Base-by-base conservation (phyloP, 2,888 invertebrate species). In the Diplazon laetatorius region DNA sequence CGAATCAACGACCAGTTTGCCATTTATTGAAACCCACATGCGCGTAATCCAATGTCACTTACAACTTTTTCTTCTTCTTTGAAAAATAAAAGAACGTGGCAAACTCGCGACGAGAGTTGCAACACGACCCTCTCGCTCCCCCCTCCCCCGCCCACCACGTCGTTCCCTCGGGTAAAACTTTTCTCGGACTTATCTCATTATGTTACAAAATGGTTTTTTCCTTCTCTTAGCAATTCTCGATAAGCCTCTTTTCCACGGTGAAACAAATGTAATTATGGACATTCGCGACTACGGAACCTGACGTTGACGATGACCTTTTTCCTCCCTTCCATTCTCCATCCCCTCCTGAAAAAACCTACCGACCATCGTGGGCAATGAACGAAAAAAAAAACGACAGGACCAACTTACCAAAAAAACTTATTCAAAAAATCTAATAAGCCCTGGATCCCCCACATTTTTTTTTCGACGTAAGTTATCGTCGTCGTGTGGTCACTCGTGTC, bases 121-220 rank as follows among this genome's bases (percentile, higher is more conserved):
- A 9, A 16, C 30, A 35, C 5, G 14, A 14, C n/a, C n/a, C n/a
- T n/a, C n/a, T n/a, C n/a, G n/a, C n/a, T n/a, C n/a, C n/a, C n/a
- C n/a, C n/a, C n/a, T n/a, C n/a, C n/a, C n/a, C n/a, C n/a, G n/a
- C n/a, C n/a, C n/a, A n/a, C n/a, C n/a, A n/a, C n/a, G n/a, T n/a
- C n/a, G 20, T 37, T 37, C n/a, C 39, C n/a, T 39, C 30, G 30
- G 6, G 18, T 65, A 22, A 9, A 66, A 65, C 18, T 35, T 39
- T 50, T 14, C 22, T 20, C 48, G 35, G 35, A 63, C 50, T 50
- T 66, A 39, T 52, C 52, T 50, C 65, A 35, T 65, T 50, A 62
- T 2, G 6, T 30, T 14, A 14, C 35, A 55, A 48, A 18, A 39
- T 14, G 46, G 50, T 48, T 16, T 48, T 52, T 30, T 16, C 2